Percentiles rank a stretch among this genome's conserved stretches.
phyloP scores from a whole-genome alignment of 1,140 invertebrate genomes.

The Papilio polytes region DNA sequence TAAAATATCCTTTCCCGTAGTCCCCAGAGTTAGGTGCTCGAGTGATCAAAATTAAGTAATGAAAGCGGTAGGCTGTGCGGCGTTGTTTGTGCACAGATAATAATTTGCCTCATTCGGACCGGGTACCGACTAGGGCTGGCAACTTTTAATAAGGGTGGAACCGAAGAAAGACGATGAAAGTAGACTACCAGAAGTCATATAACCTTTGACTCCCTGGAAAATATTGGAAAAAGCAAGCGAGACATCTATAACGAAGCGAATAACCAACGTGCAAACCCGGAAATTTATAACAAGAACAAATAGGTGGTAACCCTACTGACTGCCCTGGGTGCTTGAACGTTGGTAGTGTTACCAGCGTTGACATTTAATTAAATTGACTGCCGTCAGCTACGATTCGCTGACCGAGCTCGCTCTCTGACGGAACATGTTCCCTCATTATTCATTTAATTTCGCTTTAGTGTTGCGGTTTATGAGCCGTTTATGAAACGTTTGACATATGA shows the following conservation, averaged over 20 bases:
- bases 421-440: constrained; percentile 47
- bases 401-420: constrained; percentile 54
- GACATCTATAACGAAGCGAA: not conserved
- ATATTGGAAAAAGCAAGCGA: not conserved
- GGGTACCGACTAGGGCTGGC: not conserved
- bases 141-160: not conserved
- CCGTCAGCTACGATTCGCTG: constrained; percentile 57
- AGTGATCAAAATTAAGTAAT: constrained; percentile 26
- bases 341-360: constrained; percentile 65
- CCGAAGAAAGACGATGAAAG: not conserved
- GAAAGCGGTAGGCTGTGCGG: constrained; percentile 26
- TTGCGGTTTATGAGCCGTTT: constrained; percentile 21
- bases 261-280: not conserved
- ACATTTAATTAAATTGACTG: constrained; percentile 67
- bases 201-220: not conserved
- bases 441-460: constrained; percentile 47
- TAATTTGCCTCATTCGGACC: constrained; percentile 57
- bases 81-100: constrained; percentile 49
- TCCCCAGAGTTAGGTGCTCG: not conserved
- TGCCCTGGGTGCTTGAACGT: constrained; percentile 32
- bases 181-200: not conserved
- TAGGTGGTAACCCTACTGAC: not conserved
- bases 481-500: constrained; percentile 22
- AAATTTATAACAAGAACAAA: not conserved
- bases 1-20: not conserved